Base-by-base conservation (phyloP, 53 echinoderm and acorn worm species). In the Luidia sarsii region DNA sequence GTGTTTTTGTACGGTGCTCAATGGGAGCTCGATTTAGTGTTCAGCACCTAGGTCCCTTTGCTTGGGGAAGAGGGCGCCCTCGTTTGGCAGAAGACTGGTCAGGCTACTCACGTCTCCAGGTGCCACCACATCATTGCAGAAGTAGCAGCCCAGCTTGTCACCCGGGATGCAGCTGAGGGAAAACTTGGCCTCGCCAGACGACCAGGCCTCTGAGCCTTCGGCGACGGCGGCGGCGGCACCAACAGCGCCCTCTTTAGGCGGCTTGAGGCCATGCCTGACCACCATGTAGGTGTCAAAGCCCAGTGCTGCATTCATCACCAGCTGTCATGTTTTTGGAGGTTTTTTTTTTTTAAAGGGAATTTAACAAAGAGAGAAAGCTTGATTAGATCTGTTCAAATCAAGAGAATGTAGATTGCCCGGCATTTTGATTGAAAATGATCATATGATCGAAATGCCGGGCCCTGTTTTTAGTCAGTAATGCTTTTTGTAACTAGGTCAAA, bases 41-140 rank as follows among this genome's bases (percentile, higher is more conserved):
- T n/a, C n/a, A n/a, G n/a, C n/a, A n/a, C n/a, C n/a, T n/a, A n/a
- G n/a, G n/a, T n/a, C n/a, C n/a, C n/a, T n/a, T n/a, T 21, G 22
- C 22, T 56, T 56, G 6, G 57, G 57, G 8, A 27, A 27, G 22
- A 33, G 5, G n/a, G n/a, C n/a, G n/a, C n/a, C n/a, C n/a, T n/a
- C n/a, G n/a, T n/a, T 64, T 16, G 3, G 15, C 64, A 27, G 16
- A 22, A 22, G 21, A 64, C 21, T 16, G 64, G 28, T 16, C 64
- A 25, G 29, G 16, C 10, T 50, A 94, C 99, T 94, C 63, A 99
- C 99, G 84, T 99, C 81, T 16, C 99, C 99, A 28, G 99, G 99
- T 4, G 99, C 99, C 14, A 99, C 99, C 0, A 99, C 99, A 85
- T 99, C 99, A 72, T 99, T 99, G 64, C 99, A 99, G 81, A 99